Evolutionary conservation across 2,113 vertebrate genomes (phyloP), one percentile per base, ranked within the genome.

Genomic region (Crypturellus undulatus): DNA sequence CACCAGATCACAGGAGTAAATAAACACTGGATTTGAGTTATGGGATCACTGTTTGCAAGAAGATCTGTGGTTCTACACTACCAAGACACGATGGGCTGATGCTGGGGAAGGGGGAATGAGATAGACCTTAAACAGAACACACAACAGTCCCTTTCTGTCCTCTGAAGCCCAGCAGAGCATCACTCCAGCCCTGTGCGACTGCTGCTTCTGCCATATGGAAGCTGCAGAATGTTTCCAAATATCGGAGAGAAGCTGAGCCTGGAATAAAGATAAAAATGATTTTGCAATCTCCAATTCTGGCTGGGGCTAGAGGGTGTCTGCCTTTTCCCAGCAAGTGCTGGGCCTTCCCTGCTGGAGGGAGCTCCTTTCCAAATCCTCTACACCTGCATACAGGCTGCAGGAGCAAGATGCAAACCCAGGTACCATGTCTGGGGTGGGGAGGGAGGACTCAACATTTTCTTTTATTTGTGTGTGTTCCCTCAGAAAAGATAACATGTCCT

Each of bases 1-100:
- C 18, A 42, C 10, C 9, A 28, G 56, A 75, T 52, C 24, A 36
- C 63, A 65, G 38, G 42, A 47, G 17, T 22, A 59, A 40, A 36
- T 22, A 43, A 72, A 43, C 7, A 22, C 7, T 0, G 0, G 42
- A 34, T 3, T 4, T 0, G 0, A 58, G 13, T 40, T 42, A 32
- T 4, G 54, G 56, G 20, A 79, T 30, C 18, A 30, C 34, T 0
- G 1, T 11, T 2, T 60, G 43, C 40, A 32, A 56, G 14, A 67
- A 73, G 63, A 80, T 15, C 36, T 24, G 54, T n/a, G 60, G 60
- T 36, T 87, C 28, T 88, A 49, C 8, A 13, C 30, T 51, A 43
- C 18, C 6, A 28, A 30, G 84, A 22, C 67, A 49, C 5, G 3
- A 49, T 63, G 38, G 24, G 28, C 68, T 70, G 43, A 21, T 8